Percentiles rank a stretch among this genome's conserved stretches.
Conservation (phyloP, 2,888 invertebrate genomes). For the Netelia fuscicornis region DNA sequence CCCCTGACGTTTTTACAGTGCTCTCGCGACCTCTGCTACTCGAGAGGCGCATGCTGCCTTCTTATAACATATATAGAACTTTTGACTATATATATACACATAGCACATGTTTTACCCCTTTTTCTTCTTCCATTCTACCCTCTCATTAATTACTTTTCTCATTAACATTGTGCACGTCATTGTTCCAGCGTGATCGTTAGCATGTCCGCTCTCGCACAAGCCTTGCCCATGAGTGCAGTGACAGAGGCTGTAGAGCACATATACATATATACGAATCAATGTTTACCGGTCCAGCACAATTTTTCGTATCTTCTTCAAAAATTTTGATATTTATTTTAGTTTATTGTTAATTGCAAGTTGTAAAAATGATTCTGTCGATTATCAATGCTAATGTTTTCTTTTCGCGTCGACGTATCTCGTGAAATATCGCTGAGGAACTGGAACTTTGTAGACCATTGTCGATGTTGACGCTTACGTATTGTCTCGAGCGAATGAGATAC, state of each 20-base stretch:
- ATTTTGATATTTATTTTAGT: too few relatives aligned
- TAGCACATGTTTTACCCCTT: conserved; percentile 30
- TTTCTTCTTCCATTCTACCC: neutral
- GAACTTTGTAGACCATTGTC: conserved; percentile 47
- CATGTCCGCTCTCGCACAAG: conserved; percentile 46
- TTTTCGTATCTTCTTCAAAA: too few relatives aligned
- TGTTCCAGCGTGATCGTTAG: conserved; percentile 74
- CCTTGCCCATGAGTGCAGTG: neutral
- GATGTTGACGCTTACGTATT: neutral
- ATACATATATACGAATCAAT: neutral
- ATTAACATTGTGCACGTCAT: conserved; percentile 80
- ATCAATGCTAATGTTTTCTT: neutral
- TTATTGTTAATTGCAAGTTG: too few relatives aligned
- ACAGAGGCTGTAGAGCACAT: neutral
- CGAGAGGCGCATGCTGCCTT: conserved; percentile 38
- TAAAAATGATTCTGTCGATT: too few relatives aligned
- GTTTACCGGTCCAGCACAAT: too few relatives aligned
- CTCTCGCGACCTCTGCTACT: conserved; percentile 42
- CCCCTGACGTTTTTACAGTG: conserved; percentile 58
- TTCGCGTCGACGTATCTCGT: neutral
- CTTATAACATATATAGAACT: neutral
- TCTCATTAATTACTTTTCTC: conserved; percentile 82
- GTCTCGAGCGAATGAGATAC: conserved; percentile 19
- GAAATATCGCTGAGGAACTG: conserved; percentile 26
- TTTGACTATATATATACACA: neutral